Evolutionary conservation across 2,797 vertebrate species (phyloP), one percentile per base, ranked within the genome.

Genomic region (Varecia variegata): DNA sequence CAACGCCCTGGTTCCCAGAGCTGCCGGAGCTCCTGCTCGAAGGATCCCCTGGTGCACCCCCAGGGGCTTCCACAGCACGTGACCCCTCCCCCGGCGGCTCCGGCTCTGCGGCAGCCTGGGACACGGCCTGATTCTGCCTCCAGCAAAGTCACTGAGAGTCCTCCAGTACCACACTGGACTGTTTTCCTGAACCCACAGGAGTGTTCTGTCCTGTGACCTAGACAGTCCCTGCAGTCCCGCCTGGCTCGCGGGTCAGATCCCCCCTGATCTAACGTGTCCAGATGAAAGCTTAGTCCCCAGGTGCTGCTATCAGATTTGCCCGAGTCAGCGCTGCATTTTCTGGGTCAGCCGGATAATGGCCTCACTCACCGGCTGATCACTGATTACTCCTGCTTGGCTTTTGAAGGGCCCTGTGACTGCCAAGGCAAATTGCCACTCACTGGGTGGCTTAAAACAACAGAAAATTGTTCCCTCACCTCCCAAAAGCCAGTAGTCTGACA

Each of bases 221-320:
- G 35, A 9, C 6, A 1, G 40, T 43, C 7, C 20, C 32, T 14
- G 13, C 45, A 5, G 5, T 25, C 58, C 80, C 45, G 23, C 38
- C 73, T 1, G 0, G 32, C 54, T 77, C 10, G 1, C 23, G 25
- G 95, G 38, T 70, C 88, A 79, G 79, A 35, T 18, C 38, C 21
- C 4, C n/a, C 67, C 25, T 12, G 54, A 43, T 43, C 62, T 79
- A 77, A n/a, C 9, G 30, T 32, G 68, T 76, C 85, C 76, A 12
- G 92, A 32, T 18, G 8, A 11, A 40, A 86, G 88, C 92, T 96
- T 67, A 79, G 70, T 20, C 88, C 62, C 81, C 90, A 88, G 77
- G 40, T 18, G 40, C 40, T 56, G n/a, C 85, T 97, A 95, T 91
- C 96, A 90, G 95, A 95, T 96, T n/a, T 38, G 20, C 82, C 93